Evolutionary conservation across 2,797 vertebrate species (phyloP).

Genomic region (Tragelaphus eurycerus): DNA sequence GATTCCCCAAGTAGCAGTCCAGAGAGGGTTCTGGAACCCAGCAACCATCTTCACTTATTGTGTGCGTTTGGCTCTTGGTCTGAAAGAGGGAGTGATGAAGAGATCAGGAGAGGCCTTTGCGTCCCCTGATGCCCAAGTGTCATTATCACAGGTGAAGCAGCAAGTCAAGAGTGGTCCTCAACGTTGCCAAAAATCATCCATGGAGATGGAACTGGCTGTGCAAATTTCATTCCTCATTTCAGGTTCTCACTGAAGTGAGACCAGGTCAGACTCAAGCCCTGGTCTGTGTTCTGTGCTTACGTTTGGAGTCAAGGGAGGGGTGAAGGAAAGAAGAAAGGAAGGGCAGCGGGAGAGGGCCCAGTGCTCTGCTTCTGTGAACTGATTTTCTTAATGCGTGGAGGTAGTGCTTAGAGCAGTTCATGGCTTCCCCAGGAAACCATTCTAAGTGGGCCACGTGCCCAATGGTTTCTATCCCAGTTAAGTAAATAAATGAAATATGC

Average conservation of each 20-base stretch:
- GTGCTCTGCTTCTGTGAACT: constrained; percentile 61
- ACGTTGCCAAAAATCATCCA: constrained; percentile 8
- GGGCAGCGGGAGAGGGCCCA: neutral
- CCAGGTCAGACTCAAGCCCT: constrained; percentile 54
- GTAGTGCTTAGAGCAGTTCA: constrained; percentile 75
- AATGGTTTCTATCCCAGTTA: constrained; percentile 84
- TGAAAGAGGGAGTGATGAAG: neutral
- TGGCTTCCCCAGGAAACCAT: constrained; percentile 84
- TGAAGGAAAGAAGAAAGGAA: neutral
- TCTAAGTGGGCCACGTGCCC: constrained; percentile 83
- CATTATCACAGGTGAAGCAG: neutral
- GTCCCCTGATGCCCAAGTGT: neutral
- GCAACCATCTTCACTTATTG: neutral
- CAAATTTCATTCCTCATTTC: constrained; percentile 75
- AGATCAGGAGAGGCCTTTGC: neutral
- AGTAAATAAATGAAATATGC: constrained; percentile 89
- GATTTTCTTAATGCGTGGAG: constrained; percentile 70
- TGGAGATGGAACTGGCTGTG: constrained; percentile 40
- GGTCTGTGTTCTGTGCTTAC: constrained; percentile 51
- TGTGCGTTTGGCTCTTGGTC: neutral
- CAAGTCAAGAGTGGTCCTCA: neutral
- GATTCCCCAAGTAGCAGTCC: neutral
- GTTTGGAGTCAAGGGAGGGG: neutral
- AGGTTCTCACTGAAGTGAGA: constrained; percentile 55
- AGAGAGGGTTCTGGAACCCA: neutral